Conservation (phyloP, 2,888 invertebrate species). For the Phortica magna region DNA sequence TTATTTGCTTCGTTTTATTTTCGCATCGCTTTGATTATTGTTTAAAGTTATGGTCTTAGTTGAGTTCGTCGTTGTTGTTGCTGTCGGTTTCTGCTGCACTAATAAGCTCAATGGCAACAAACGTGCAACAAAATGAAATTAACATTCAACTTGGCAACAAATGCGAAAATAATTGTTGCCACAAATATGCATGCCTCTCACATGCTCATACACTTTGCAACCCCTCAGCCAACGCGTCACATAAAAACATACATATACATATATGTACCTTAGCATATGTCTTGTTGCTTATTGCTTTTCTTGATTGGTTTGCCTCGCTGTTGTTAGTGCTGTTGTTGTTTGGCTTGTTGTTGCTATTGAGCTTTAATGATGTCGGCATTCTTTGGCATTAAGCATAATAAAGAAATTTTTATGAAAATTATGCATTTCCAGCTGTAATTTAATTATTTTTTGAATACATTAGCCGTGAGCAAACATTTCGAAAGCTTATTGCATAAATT, state of each 20-base stretch:
- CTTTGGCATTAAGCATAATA: conserved; percentile 48
- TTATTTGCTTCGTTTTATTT: not conserved
- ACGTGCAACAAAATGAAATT: conserved; percentile 52
- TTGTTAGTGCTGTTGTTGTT: conserved; percentile 55
- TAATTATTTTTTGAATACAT: conserved; percentile 29
- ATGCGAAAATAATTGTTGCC: conserved; percentile 77
- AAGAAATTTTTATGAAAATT: conserved; percentile 48
- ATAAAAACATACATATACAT: not conserved
- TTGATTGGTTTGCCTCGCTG: conserved; percentile 33
- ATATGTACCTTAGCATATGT: not conserved
- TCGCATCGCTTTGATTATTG: conserved; percentile 56
- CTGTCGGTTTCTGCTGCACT: conserved; percentile 54
- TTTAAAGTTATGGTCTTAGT: conserved; percentile 63
- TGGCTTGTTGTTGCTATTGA: conserved; percentile 48
- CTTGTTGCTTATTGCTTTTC: conserved; percentile 6
- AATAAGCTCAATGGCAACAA: conserved; percentile 60
- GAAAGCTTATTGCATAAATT: too few species aligned
- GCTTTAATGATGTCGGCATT: conserved; percentile 52
- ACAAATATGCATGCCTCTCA: conserved; percentile 54
- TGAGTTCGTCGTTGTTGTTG: conserved; percentile 12
- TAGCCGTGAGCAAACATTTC: not conserved
- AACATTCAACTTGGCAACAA: conserved; percentile 73
- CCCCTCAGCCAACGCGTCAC: not conserved
- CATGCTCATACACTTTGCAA: not conserved
- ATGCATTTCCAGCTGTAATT: conserved; percentile 29